These are phyloP conservation scores for Coregonus ussuriensis DNA, from an alignment of 2,797 vertebrate species.

Conservation along the genomic window DNA sequence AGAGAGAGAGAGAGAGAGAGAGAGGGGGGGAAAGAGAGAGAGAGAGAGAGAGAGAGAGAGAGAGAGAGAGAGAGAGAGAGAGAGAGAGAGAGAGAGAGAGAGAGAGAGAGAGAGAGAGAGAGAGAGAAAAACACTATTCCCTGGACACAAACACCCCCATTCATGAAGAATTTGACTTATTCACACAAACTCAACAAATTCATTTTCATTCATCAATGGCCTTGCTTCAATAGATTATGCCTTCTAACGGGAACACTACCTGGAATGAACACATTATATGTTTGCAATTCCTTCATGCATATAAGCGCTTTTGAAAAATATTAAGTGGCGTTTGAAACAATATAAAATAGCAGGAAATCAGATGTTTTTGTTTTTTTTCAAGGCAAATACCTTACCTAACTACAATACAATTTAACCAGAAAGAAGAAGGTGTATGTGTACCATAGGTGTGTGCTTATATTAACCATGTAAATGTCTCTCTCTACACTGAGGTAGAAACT, in stretches of 20 bases:
- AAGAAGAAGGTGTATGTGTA: neutral
- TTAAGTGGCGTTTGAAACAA: neutral
- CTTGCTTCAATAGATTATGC: neutral
- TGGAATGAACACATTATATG: neutral
- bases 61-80: too few relatives aligned
- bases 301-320: neutral
- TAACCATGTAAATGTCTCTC: neutral
- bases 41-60: too few relatives aligned
- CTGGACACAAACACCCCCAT: neutral
- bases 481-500: constrained; percentile 46
- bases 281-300: neutral
- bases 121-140: neutral
- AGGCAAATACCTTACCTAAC: neutral
- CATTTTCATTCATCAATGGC: neutral
- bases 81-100: too few relatives aligned
- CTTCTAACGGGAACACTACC: neutral
- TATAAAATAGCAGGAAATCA: neutral
- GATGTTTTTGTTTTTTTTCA: neutral
- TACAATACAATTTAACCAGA: neutral
- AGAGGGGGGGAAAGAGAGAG: too few relatives aligned
- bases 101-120: neutral
- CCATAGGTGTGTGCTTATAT: neutral
- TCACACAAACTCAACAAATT: neutral
- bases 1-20: too few relatives aligned
- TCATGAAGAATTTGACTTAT: neutral